Evolutionary conservation across 2,797 vertebrate genomes (phyloP).

Genomic region (Hephaestus fuliginosus): DNA sequence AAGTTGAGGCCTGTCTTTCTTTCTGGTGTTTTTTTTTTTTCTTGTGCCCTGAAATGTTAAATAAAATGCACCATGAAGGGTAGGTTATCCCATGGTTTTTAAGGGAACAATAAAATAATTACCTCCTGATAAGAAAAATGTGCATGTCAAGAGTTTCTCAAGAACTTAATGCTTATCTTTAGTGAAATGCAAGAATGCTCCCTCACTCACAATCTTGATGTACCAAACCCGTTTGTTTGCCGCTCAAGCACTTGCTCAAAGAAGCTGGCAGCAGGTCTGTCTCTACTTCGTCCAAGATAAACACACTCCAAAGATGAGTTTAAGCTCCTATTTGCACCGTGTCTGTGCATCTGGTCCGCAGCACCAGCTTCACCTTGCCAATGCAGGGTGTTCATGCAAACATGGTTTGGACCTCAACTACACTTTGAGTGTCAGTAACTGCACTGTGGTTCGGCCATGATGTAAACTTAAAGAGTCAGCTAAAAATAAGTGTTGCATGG

Average conservation of each 20-base stretch:
- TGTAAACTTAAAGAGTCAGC: slow-evolving; percentile 69
- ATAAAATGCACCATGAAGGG: slow-evolving; percentile 47
- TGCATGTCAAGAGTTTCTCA: slow-evolving; percentile 63
- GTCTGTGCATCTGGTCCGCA: slow-evolving; percentile 73
- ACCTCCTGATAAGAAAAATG: slow-evolving; percentile 70
- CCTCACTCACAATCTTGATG: slow-evolving; percentile 63
- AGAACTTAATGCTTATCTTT: slow-evolving; percentile 70
- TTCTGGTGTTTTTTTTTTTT: slow-evolving; percentile 42
- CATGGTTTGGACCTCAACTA: slow-evolving; percentile 26
- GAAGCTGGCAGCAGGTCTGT: slow-evolving; percentile 74
- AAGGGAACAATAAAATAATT: slow-evolving; percentile 68
- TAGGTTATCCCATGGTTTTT: slow-evolving; percentile 54
- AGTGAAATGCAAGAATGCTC: slow-evolving; percentile 67
- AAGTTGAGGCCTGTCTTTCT: slow-evolving; percentile 34
- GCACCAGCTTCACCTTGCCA: slow-evolving; percentile 54
- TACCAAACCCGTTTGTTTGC: slow-evolving; percentile 53
- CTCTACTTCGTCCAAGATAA: slow-evolving; percentile 82
- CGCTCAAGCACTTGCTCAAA: slow-evolving; percentile 70
- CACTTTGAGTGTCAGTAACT: slow-evolving; percentile 62
- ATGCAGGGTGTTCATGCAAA: slow-evolving; percentile 60
- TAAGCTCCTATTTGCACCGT: slow-evolving; percentile 55
- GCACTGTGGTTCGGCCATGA: slow-evolving; percentile 50
- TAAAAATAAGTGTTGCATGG: slow-evolving; percentile 73
- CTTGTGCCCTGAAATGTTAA: slow-evolving; percentile 42
- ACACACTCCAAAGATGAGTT: slow-evolving; percentile 77